phyloP scores from a whole-genome alignment of 2,113 vertebrate species.

The Morone saxatilis region DNA sequence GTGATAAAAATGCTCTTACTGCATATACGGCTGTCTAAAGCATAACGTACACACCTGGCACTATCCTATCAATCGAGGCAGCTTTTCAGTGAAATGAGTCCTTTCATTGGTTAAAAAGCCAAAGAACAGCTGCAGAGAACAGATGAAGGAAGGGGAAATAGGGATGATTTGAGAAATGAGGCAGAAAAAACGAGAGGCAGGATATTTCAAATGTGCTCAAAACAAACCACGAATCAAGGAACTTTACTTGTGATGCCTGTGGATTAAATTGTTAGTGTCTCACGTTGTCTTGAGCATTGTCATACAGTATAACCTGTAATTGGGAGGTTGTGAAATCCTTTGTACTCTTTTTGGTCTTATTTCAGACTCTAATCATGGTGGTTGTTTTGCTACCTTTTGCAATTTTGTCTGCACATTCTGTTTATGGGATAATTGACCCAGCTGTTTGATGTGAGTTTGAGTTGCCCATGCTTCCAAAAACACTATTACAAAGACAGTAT shows the following conservation, averaged over 20 bases:
- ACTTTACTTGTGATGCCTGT: slow-evolving; percentile 59
- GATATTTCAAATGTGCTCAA: slow-evolving; percentile 48
- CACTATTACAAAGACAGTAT: slow-evolving; percentile 59
- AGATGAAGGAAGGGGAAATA: slow-evolving; percentile 30
- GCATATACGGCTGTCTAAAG: slow-evolving; percentile 47
- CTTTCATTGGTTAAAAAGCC: slow-evolving; percentile 71
- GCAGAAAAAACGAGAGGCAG: slow-evolving; percentile 15
- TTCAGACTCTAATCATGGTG: slow-evolving; percentile 63
- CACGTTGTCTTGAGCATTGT: slow-evolving; percentile 68
- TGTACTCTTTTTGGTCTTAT: slow-evolving; percentile 65
- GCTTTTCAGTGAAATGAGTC: slow-evolving; percentile 55
- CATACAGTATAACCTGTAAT: slow-evolving; percentile 52
- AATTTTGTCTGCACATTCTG: slow-evolving; percentile 63
- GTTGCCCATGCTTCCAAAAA: slow-evolving; percentile 65
- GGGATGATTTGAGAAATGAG: slow-evolving; percentile 14
- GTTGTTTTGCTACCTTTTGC: slow-evolving; percentile 67
- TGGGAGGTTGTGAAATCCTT: slow-evolving; percentile 63
- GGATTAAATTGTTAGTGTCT: slow-evolving; percentile 61
- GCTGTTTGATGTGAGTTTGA: slow-evolving; percentile 69
- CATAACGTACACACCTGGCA: slow-evolving; percentile 43
- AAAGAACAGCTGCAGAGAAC: slow-evolving; percentile 69
- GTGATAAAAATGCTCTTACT: slow-evolving; percentile 49
- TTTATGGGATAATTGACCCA: slow-evolving; percentile 48
- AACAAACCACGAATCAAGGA: slow-evolving; percentile 52
- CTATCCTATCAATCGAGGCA: slow-evolving; percentile 58